phyloP scores from a whole-genome alignment of 2,888 invertebrate genomes.

The Candidula unifasciata region DNA sequence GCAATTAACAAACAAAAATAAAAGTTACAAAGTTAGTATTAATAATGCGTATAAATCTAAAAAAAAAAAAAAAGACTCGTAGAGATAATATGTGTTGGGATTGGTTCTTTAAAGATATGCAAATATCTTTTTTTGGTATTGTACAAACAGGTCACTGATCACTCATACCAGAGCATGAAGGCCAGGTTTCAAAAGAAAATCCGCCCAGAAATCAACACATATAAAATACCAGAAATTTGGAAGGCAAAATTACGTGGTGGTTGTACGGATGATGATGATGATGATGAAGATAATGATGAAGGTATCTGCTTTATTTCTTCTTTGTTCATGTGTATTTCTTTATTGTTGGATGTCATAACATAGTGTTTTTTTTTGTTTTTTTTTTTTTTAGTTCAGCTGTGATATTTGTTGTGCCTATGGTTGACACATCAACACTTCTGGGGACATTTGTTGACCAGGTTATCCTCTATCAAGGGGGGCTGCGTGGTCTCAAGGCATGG shows the following conservation, averaged over 20 bases:
- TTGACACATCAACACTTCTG: neutral
- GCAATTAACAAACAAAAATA: no score
- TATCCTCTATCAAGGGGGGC: no score
- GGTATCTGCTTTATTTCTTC: neutral
- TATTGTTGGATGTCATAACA: neutral
- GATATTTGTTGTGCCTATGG: neutral
- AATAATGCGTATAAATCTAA: no score
- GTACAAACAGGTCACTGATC: slow-evolving; percentile 29
- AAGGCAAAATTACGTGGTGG: slow-evolving; percentile 24
- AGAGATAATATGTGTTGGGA: no score
- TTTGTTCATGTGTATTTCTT: neutral
- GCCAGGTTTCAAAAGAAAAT: slow-evolving; percentile 43
- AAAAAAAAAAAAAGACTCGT: no score
- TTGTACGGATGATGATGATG: neutral
- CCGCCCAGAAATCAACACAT: slow-evolving; percentile 28
- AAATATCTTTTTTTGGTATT: no score
- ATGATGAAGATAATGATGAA: no score
- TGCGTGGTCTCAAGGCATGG: no score
- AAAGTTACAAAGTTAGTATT: no score
- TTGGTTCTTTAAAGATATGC: no score
- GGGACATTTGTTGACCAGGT: no score
- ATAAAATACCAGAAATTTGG: slow-evolving; percentile 36
- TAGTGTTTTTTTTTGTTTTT: neutral
- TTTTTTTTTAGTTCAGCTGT: no score
- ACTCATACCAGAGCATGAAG: slow-evolving; percentile 49